Evolutionary conservation across 2,888 invertebrate genomes (phyloP), one percentile per base, ranked within the genome.

Genomic region (Napeogenes sylphis): DNA sequence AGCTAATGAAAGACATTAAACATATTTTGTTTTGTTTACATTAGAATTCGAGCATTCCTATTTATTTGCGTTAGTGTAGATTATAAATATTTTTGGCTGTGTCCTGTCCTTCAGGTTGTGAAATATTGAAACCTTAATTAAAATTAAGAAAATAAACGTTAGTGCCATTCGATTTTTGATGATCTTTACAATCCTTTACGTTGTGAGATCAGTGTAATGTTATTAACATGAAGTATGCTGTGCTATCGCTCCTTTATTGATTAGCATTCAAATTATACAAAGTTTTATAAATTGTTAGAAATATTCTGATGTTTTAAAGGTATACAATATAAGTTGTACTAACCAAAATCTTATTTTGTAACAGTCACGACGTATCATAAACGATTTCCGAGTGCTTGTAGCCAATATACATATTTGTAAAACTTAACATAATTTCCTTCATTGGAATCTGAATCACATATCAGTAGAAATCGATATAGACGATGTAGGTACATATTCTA

Each of bases 81-180:
- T 58, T 56, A 13, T 67, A 60, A 65, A 54, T 61, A 63, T 38
- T 58, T 56, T 66, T 61, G 63, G 66, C 59, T 62, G 65, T 63
- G 61, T 56, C 62, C 59, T 63, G 56, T 57, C 35, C 35, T 56
- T 65, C 59, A 62, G 69, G 69, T 69, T 69, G 69, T 69, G 69
- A 69, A 62, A 55, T 53, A 32, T 56, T 61, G 46, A 59, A 53
- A 47, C 45, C 56, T 65, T 42, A 30, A 38, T 63, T 56, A 38
- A 61, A 53, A 30, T 12, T 35, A 62, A 46, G 55, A 42, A 10
- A 10, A 51, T 33, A 13, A 13, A 21, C 33, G n/a, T 51, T 32
- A 58, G 67, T 67, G 65, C 65, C 65, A 65, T 65, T 56, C 53
- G 56, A 30, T 21, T 58, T 67, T 58, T 33, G 55, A 61, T 42